Evolutionary conservation across 2,797 vertebrate genomes (phyloP), one percentile per base, ranked within the genome.

Genomic region (Danio kyathit): DNA sequence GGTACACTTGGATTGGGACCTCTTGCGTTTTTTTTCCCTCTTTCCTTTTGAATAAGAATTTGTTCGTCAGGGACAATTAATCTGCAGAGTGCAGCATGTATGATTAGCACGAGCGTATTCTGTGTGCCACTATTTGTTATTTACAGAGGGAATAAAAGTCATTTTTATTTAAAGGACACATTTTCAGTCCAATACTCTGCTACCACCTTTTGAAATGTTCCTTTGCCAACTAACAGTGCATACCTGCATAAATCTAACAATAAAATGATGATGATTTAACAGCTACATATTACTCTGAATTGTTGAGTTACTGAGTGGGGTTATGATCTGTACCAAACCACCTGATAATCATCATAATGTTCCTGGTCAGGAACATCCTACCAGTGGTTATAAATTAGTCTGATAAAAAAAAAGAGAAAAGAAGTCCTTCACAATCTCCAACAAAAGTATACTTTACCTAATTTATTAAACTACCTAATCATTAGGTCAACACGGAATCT

Each of bases 181-280:
- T 56, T 66, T 43, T 52, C 0, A 19, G 43, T 54, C 0, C 2
- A 21, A 44, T 65, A 12, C 17, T 29, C 21, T 13, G 19, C 5
- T 43, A 63, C 5, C 21, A 19, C n/a, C 61, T 46, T 41, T 51
- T 7, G 21, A 81, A 41, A 46, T 21, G 21, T 38, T n/a, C 13
- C 13, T 59, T 16, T 44, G 17, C 46, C 77, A 70, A 88, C 88
- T 82, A 88, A 82, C 87, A 65, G 29, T 88, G 89, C 90, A 90
- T 74, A 79, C 87, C 86, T 44, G 46, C 69, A 79, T 81, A 52
- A 43, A 70, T 76, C 64, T n/a, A 74, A 21, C 7, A 6, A 11
- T 12, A 14, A 13, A 38, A 51, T 49, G 48, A 43, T 13, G n/a
- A 56, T 14, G 3, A 41, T 14, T 14, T 1, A 61, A 41, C 46